Evolutionary conservation across 2,797 vertebrate species (phyloP), one percentile per base, ranked within the genome.

Genomic region (Cossypha polioptera): DNA sequence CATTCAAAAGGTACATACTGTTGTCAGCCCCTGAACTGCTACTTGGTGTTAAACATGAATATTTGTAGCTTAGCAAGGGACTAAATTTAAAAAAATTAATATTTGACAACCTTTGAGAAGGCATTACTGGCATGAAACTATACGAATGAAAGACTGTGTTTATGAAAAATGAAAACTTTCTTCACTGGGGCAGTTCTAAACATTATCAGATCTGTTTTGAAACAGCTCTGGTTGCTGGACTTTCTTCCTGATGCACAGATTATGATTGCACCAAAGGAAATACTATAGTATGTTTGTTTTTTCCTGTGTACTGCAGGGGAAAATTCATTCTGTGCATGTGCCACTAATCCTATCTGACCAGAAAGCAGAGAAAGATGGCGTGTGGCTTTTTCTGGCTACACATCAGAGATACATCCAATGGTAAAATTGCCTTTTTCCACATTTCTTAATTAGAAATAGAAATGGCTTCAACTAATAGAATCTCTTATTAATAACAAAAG

Each of bases 31-130:
- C 97, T 97, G 98, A 98, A 98, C 97, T 96, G 97, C 98, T 98
- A 98, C 98, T 92, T 97, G 96, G 97, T 98, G 98, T 98, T 98
- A 96, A 98, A 98, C 98, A 98, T 98, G 98, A 98, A 98, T 98
- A 98, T 98, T 98, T 98, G 98, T 97, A 98, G 97, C 98, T 98
- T 98, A 97, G 97, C 98, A 98, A 98, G 98, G 97, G 97, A 98
- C 97, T 97, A 98, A 97, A 98, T 98, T 98, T 97, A 96, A 98
- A 98, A 98, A 98, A 98, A 98, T 98, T 98, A 98, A 98, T 98
- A 98, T 98, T 98, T 98, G 97, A 98, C 98, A 98, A 98, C 97
- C 97, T 98, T 97, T 97, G 97, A 98, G 98, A 98, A 97, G 96
- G 86, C 92, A 90, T 97, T 97, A 95, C 96, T 82, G 94, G 92